Evolutionary conservation across 2,113 vertebrate species (phyloP).

Genomic region (Castor canadensis): DNA sequence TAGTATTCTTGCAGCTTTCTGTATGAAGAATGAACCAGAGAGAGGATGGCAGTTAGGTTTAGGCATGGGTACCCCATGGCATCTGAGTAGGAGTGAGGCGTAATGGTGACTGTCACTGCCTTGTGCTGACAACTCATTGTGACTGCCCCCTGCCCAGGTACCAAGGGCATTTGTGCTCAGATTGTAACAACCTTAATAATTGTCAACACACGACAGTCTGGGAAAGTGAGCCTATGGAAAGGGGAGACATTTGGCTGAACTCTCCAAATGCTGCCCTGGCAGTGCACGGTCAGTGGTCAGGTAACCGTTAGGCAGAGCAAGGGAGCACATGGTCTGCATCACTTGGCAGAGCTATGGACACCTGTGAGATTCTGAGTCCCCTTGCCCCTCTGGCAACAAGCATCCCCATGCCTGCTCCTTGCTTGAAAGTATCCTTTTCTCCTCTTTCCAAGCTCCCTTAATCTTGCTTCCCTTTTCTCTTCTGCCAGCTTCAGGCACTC

Average conservation of each 20-base stretch:
- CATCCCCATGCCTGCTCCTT: neutral
- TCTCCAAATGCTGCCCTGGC: neutral
- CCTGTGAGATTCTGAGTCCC: neutral
- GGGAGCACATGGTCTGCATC: neutral
- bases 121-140: neutral
- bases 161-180: neutral
- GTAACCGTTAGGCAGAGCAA: neutral
- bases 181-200: no score
- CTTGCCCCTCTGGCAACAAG: no score
- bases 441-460: neutral
- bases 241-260: no score
- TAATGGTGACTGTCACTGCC: neutral
- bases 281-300: neutral
- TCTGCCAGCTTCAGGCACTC: neutral
- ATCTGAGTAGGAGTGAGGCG: accelerated
- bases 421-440: accelerated
- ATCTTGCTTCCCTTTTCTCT: neutral
- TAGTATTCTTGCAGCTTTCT: neutral
- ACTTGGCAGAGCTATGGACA: neutral
- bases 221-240: neutral
- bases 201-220: neutral
- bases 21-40: neutral
- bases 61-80: neutral
- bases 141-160: neutral
- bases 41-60: no score